Evolutionary conservation across 2,113 vertebrate species (phyloP), one percentile per base, ranked within the genome.

Genomic region (Coracopsis vasa): DNA sequence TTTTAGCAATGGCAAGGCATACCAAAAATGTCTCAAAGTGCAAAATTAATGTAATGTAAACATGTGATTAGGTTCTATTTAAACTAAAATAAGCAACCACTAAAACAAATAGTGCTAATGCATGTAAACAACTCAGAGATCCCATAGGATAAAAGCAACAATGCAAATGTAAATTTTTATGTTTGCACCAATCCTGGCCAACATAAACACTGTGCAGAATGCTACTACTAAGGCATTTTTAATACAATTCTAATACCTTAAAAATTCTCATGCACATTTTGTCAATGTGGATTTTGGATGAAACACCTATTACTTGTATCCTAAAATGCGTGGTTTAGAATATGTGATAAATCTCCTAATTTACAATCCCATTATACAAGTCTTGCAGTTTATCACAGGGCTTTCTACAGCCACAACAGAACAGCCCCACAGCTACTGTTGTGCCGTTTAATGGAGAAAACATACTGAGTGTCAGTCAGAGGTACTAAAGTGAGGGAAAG

Each of bases 31-130:
- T 66, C 47, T 91, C 60, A 62, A 70, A 82, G 28, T 67, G 70
- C 19, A 92, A 87, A 92, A 93, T 58, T 74, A 74, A 66, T 85
- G 24, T 44, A 85, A 93, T 47, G 11, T 61, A 95, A 95, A 73
- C 15, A 44, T 74, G 20, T 47, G 31, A 25, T 86, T 73, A 89
- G 10, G 16, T 47, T 77, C 16, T 70, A 92, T 65, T 74, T 25
- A 65, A 81, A 80, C 9, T 79, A 65, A 94, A 84, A 82, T 77
- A 92, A 90, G 9, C 44, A 90, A 48, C 11, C 14, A 58, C 42
- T 61, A 80, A 87, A 64, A 3, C 31, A 90, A 94, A 81, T 28
- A 56, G 7, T 37, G 45, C 88, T 87, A 87, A 77, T 65, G 50
- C n/a, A 65, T 69, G 37, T 71, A 91, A 91, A 50, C 35, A 80